A percentile compares a stretch with the other conserved stretches of the same genome.
These are phyloP conservation scores for Drosophila bocqueti DNA, from an alignment of 1,140 invertebrate species.

Conservation along the genomic window DNA sequence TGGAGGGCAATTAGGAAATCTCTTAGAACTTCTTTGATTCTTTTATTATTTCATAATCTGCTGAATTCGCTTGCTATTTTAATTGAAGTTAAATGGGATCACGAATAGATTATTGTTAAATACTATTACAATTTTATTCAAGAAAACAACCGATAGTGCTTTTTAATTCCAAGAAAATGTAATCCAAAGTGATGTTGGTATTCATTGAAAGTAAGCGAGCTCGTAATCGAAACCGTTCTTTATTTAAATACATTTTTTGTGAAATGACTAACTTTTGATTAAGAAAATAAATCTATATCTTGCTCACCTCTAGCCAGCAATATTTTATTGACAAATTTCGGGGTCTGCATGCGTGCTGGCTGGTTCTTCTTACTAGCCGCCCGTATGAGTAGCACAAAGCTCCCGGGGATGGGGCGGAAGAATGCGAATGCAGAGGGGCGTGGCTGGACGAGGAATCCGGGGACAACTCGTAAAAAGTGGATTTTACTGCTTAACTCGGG, in stretches of 20 bases:
- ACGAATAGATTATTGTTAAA: not conserved
- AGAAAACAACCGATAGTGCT: not conserved
- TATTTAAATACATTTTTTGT: no score
- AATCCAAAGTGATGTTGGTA: not conserved
- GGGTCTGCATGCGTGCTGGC: conserved; percentile 25
- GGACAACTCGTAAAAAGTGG: conserved; percentile 76
- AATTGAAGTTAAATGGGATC: not conserved
- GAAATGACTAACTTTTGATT: not conserved
- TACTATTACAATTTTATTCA: not conserved
- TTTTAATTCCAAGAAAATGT: not conserved
- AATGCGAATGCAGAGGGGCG: not conserved
- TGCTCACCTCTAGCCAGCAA: conserved; percentile 35
- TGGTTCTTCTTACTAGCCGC: conserved; percentile 18
- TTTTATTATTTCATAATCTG: not conserved
- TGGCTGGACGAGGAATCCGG: conserved; percentile 26
- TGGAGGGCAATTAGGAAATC: not conserved
- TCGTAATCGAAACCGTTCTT: not conserved
- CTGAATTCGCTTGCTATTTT: not conserved
- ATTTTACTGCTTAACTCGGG: conserved; percentile 79
- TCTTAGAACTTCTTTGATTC: not conserved
- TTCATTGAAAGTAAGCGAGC: not conserved
- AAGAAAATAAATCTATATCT: not conserved
- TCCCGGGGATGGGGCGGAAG: not conserved
- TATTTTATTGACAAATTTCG: conserved; percentile 69
- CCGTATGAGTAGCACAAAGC: conserved; percentile 49